These are phyloP conservation scores for Onchidella celtica DNA, from an alignment of 2,888 invertebrate genomes.

Conservation along the genomic window DNA sequence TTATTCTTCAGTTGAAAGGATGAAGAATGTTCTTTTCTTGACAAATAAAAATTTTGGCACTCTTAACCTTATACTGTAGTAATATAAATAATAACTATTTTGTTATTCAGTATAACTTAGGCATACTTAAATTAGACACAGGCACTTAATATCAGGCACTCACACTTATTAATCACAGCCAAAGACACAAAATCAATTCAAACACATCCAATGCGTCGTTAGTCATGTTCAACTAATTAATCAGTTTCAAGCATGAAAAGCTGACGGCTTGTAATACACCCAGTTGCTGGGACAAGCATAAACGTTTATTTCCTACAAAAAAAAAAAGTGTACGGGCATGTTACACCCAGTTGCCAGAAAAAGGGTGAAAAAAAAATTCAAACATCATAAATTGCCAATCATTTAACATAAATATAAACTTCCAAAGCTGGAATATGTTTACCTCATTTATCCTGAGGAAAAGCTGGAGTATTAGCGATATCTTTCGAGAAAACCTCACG, in stretches of 20 bases:
- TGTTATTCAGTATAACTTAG: background rate
- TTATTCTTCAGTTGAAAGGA: background rate
- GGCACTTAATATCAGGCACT: background rate
- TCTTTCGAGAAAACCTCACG: background rate
- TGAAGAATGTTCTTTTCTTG: background rate
- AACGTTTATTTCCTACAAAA: background rate
- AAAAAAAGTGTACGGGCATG: background rate
- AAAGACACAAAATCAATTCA: background rate
- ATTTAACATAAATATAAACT: background rate
- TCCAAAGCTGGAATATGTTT: background rate
- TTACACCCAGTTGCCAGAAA: conserved; percentile 5
- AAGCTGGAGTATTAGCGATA: background rate
- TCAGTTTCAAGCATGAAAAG: background rate
- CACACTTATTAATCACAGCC: background rate
- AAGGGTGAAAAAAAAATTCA: conserved; percentile 1
- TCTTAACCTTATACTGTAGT: no score
- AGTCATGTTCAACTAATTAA: background rate
- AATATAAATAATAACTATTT: background rate
- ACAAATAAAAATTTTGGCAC: background rate
- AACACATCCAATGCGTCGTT: background rate
- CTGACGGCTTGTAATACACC: background rate
- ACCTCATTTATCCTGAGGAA: background rate
- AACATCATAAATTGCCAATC: background rate
- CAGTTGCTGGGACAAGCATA: background rate
- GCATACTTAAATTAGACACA: background rate